Evolutionary conservation across 1,140 invertebrate genomes (phyloP), one percentile per base, ranked within the genome.

Genomic region (Drosophila novamexicana): DNA sequence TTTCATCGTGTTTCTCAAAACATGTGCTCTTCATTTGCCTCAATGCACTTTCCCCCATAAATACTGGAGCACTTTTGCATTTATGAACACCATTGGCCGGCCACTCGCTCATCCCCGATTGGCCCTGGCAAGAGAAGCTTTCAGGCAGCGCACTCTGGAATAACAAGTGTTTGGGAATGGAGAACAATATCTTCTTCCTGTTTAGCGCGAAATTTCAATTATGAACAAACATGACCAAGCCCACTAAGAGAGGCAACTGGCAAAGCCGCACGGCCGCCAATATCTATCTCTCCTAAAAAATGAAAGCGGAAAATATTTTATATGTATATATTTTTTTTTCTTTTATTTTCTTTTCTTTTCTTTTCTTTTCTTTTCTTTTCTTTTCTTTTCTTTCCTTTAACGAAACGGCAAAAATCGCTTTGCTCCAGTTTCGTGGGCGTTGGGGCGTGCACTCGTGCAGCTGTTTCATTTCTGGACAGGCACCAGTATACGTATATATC

Each of bases 131-230:
- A 22, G 14, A 12, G 44, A 62, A 42, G 37, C 54, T 44, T 58
- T 22, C 12, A 16, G 56, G 9, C 56, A 59, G 34, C 10, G 2
- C 53, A 22, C 16, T 10, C 50, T 64, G 40, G 32, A 70, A 67
- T 72, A 82, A 83, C 79, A 86, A 86, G 75, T 86, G 79, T 66
- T 79, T 68, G 65, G 50, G 75, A 79, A 63, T 65, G 70, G 65
- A 61, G 59, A 67, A 47, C 59, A 88, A 77, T 68, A 64, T 79
- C 76, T 69, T 80, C 69, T 83, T 86, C 83, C 83, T 86, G 84
- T 86, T 86, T 86, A 86, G 83, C 84, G 79, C 84, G 84, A 88
- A 86, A 86, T 83, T 86, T 86, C 83, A 89, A 86, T 86, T 86
- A 86, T 89, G 84, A 82, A 54, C 63, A 73, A 82, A 86, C 83